phyloP scores from a whole-genome alignment of 2,888 invertebrate species.

The Gerosis bhagava region DNA sequence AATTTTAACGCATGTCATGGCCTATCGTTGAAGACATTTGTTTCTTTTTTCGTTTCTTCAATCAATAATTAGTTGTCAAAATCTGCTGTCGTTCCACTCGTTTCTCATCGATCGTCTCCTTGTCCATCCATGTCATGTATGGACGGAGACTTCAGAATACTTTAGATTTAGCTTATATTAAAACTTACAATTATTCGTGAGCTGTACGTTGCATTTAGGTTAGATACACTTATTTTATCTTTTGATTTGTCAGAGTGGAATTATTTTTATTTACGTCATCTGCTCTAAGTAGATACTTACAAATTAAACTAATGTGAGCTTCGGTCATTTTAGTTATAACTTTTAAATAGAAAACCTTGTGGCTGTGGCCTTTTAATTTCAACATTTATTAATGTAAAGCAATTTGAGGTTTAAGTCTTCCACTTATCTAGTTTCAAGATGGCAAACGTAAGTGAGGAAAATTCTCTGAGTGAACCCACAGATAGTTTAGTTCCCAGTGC shows the following conservation, averaged over 20 bases:
- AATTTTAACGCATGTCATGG: too few relatives aligned
- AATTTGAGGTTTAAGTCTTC: too few relatives aligned
- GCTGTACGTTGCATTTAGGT: background rate
- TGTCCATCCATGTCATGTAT: too few relatives aligned
- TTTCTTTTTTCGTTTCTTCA: too few relatives aligned
- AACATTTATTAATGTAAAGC: too few relatives aligned
- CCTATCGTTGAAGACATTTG: too few relatives aligned
- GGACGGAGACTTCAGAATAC: too few relatives aligned
- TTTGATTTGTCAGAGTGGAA: background rate
- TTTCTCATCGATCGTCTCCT: constrained; percentile 4
- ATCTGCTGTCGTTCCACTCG: constrained; percentile 1
- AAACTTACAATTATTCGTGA: too few relatives aligned
- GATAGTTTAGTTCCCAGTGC: constrained; percentile 43
- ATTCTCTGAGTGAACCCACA: background rate
- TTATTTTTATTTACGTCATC: constrained; percentile 3
- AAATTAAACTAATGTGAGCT: constrained; percentile 9
- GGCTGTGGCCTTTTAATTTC: background rate
- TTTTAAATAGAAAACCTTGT: constrained; percentile 1
- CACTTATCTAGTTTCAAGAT: constrained; percentile 31
- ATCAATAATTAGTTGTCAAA: constrained; percentile 5
- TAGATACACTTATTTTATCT: background rate
- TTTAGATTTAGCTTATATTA: too few relatives aligned
- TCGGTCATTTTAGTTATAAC: background rate
- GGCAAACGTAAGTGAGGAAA: constrained; percentile 43
- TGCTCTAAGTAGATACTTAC: too few relatives aligned